phyloP scores from a whole-genome alignment of 2,113 vertebrate genomes.

The Anseranas semipalmata region DNA sequence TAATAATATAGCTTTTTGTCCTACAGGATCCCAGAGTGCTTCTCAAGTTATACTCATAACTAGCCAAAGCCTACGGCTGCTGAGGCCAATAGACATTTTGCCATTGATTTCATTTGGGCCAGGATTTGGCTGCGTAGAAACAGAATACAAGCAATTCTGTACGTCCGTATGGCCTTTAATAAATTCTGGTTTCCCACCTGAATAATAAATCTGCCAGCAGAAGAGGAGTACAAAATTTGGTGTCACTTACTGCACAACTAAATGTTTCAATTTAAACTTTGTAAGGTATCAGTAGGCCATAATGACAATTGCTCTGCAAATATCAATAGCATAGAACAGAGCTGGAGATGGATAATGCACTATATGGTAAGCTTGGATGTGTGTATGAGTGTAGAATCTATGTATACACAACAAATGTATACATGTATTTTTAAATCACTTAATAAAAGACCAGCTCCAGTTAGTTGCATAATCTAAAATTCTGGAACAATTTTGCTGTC shows the following conservation, averaged over 20 bases:
- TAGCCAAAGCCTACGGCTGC: conserved; percentile 35
- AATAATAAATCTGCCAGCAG: conserved; percentile 53
- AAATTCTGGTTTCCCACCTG: conserved; percentile 33
- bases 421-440: not conserved
- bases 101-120: not conserved
- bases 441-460: not conserved
- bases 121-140: conserved; percentile 11
- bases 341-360: not conserved
- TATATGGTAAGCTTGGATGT: not conserved
- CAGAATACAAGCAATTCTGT: conserved; percentile 1
- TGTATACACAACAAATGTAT: not conserved
- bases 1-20: not conserved
- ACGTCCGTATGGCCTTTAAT: not conserved
- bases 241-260: conserved; percentile 27
- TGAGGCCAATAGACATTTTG: conserved; percentile 33
- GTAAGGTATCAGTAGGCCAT: not conserved
- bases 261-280: conserved; percentile 9
- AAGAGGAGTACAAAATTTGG: conserved; percentile 14
- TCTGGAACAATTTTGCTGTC: conserved; percentile 38
- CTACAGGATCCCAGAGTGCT: conserved; percentile 31
- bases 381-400: not conserved
- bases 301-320: not conserved
- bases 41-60: conserved; percentile 43
- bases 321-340: not conserved
- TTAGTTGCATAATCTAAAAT: conserved; percentile 47